phyloP scores from a whole-genome alignment of 2,797 vertebrate species.

The Champsocephalus esox region DNA sequence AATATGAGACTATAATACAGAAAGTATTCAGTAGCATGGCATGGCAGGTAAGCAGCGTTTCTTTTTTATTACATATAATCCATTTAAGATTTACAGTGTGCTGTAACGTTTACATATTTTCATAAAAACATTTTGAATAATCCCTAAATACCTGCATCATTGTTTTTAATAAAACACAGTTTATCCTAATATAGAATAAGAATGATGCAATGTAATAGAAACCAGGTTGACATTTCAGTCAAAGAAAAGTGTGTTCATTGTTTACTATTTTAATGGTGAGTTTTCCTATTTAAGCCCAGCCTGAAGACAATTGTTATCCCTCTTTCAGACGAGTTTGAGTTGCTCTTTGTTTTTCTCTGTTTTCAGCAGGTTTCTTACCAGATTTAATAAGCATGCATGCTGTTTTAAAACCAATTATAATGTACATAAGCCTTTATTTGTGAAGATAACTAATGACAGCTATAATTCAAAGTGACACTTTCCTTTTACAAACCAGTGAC shows the following conservation, averaged over 20 bases:
- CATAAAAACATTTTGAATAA: background rate
- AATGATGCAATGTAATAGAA: constrained; percentile 22
- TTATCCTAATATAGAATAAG: constrained; percentile 22
- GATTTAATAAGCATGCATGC: background rate
- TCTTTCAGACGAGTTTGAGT: constrained; percentile 13
- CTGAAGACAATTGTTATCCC: background rate
- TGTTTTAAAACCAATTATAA: constrained; percentile 12
- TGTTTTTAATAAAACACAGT: constrained; percentile 40
- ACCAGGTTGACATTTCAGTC: constrained; percentile 11
- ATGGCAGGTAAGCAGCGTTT: constrained; percentile 67
- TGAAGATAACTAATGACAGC: background rate
- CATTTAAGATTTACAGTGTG: constrained; percentile 81
- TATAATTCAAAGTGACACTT: background rate
- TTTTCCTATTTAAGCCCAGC: constrained; percentile 6
- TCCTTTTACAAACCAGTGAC: background rate
- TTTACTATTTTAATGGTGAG: constrained; percentile 15
- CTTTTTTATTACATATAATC: constrained; percentile 90
- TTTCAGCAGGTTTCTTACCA: constrained; percentile 5
- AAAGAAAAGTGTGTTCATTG: constrained; percentile 15
- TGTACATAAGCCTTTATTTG: background rate
- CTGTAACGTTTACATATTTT: constrained; percentile 60
- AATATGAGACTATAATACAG: constrained; percentile 77
- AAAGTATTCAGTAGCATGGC: constrained; percentile 81
- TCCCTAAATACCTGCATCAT: constrained; percentile 4
- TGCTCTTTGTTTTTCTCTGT: constrained; percentile 8